Evolutionary conservation across 2,888 invertebrate genomes (phyloP).

Genomic region (Melolontha melolontha): DNA sequence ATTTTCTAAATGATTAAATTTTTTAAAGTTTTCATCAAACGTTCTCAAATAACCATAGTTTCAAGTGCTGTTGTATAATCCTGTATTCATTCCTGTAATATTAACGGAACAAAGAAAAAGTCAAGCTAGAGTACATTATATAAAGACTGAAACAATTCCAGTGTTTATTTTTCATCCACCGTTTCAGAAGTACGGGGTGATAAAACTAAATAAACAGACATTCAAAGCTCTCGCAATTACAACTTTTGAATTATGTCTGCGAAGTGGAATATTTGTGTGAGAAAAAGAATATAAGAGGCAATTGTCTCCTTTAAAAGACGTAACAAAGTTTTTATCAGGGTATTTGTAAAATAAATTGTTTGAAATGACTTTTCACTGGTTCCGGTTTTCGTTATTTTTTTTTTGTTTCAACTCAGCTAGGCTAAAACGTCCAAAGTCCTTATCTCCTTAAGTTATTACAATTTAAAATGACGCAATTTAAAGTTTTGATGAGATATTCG

Average conservation of each 20-base stretch:
- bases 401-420: background rate
- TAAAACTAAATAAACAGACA: constrained; percentile 37
- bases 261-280: constrained; percentile 32
- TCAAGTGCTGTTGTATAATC: no score
- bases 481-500: constrained; percentile 57
- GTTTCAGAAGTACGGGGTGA: constrained; percentile 1
- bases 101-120: no score
- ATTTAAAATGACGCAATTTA: constrained; percentile 58
- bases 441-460: constrained; percentile 58
- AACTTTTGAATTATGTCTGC: constrained; percentile 17
- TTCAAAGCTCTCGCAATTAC: constrained; percentile 23
- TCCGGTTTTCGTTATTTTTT: constrained; percentile 5
- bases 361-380: constrained; percentile 33
- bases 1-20: no score
- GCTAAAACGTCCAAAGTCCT: constrained; percentile 48
- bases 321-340: constrained; percentile 38
- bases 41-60: no score
- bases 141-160: background rate
- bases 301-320: constrained; percentile 32
- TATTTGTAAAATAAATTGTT: constrained; percentile 42
- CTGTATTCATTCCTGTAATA: no score
- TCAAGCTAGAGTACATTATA: no score
- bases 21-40: no score
- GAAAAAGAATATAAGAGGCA: constrained; percentile 18
- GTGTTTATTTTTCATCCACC: constrained; percentile 15